Evolutionary conservation across 2,797 vertebrate genomes (phyloP), one percentile per base, ranked within the genome.

Genomic region (Chromobotia macracanthus): DNA sequence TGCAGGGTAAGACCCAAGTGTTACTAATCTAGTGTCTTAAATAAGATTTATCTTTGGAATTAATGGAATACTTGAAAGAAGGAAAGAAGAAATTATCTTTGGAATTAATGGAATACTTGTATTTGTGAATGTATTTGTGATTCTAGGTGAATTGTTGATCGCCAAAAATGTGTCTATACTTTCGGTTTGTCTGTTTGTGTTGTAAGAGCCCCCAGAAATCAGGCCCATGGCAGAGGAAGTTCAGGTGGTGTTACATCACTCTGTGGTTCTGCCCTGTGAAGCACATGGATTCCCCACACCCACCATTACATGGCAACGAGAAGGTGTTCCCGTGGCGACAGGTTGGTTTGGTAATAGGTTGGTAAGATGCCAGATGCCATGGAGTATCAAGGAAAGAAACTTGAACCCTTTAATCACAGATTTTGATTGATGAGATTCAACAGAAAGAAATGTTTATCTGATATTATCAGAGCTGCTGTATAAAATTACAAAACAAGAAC

Each of bases 281-380:
- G 94, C 85, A 2, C 90, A 88, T 0, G 97, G 96, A 0, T 79
- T 95, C 51, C 97, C 97, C 18, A 89, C 79, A 83, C 97, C 95
- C 0, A 87, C 91, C 58, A 72, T 97, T 81, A 92, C 90, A 23
- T 97, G 96, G 97, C 95, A 96, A 84, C 94, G 95, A 82, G 96
- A 98, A 0, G 96, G 96, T 0, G 86, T 95, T 69, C 87, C 91
- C 25, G 69, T 97, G 11, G 50, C 91, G 18, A 77, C 87, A 80
- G 95, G 79, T 77, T 11, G 48, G 53, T 60, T 38, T 6, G 1
- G n/a, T 38, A 7, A 3, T 50, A 38, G 38, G 8, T 7, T 38
- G 38, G 5, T 38, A 38, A 38, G 1, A 38, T 35, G 6, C 31
- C 31, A 35, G 31, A 6, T 35, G 31, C 31, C 31, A 35, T 35